Percentiles rank a stretch among this genome's conserved stretches.
These are phyloP conservation scores for Euzophera pinguis DNA, from an alignment of 2,888 invertebrate genomes.

Conservation along the genomic window DNA sequence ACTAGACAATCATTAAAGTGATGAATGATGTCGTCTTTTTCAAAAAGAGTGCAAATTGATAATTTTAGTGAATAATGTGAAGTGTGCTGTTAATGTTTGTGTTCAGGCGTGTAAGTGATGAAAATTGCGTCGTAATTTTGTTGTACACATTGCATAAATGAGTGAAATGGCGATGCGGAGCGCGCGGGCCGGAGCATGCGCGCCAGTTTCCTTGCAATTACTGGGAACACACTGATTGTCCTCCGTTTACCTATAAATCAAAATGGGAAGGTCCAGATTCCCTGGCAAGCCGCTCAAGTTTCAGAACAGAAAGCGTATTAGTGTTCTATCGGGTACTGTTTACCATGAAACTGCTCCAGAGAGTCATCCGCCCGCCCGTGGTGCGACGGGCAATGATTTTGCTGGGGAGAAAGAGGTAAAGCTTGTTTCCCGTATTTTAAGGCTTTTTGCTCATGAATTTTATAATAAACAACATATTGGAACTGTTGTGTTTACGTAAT, in stretches of 20 bases:
- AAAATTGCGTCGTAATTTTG: conserved; percentile 75
- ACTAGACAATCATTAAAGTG: conserved; percentile 75
- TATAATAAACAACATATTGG: conserved; percentile 24
- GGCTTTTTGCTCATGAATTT: conserved; percentile 28
- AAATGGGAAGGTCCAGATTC: conserved; percentile 91
- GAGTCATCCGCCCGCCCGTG: conserved; percentile 66
- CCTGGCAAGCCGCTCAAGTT: conserved; percentile 93
- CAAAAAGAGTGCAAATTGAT: conserved; percentile 72
- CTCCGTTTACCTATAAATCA: conserved; percentile 78
- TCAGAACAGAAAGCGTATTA: conserved; percentile 91
- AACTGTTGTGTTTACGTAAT: conserved; percentile 75
- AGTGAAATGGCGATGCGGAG: conserved; percentile 79
- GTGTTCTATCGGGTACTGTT: conserved; percentile 85
- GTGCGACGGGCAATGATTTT: conserved; percentile 68
- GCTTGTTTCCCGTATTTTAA: conserved; percentile 22
- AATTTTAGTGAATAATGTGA: conserved; percentile 69
- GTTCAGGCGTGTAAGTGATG: conserved; percentile 60
- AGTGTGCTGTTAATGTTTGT: conserved; percentile 65
- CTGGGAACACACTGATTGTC: conserved; percentile 77
- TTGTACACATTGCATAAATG: conserved; percentile 75
- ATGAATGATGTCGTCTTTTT: conserved; percentile 73
- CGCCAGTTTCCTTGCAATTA: conserved; percentile 73
- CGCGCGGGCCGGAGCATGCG: conserved; percentile 79
- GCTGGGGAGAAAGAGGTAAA: conserved; percentile 76
- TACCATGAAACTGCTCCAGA: conserved; percentile 72